A percentile compares a stretch with the other conserved stretches of the same genome.
Evolutionary conservation across 37 sponge, comb jelly and placozoan species (phyloP).

Genomic region (Agelas oroides): DNA sequence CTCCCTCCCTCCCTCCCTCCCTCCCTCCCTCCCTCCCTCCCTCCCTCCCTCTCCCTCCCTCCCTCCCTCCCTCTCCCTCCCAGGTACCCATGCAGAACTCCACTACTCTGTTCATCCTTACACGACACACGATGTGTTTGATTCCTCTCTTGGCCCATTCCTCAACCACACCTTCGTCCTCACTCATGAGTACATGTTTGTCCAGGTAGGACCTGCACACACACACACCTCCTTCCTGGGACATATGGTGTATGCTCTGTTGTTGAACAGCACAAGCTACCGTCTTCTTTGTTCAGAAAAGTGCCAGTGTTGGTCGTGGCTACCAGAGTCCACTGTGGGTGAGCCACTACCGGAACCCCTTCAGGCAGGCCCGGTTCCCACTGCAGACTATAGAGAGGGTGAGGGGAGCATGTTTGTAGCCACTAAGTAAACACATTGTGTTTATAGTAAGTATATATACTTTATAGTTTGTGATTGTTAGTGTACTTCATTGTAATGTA

Average conservation of each 20-base stretch:
- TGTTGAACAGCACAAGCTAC: not conserved
- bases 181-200: slow-evolving; percentile 62
- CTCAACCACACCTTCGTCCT: slow-evolving; percentile 37
- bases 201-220: slow-evolving; percentile 42
- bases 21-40: not conserved
- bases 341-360: slow-evolving; percentile 31
- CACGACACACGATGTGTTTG: slow-evolving; percentile 7
- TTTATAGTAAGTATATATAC: no score
- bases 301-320: not conserved
- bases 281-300: slow-evolving; percentile 10
- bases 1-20: not conserved
- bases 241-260: no score
- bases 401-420: not conserved
- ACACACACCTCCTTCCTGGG: slow-evolving; percentile 32
- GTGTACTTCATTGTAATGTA: no score
- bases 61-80: not conserved
- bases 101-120: not conserved
- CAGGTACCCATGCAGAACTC: slow-evolving; percentile 29
- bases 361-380: slow-evolving; percentile 57
- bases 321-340: slow-evolving; percentile 72
- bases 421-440: no score
- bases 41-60: not conserved
- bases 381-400: slow-evolving; percentile 25
- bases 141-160: slow-evolving; percentile 29
- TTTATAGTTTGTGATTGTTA: no score